Percentiles rank a stretch among this genome's conserved stretches.
These are phyloP conservation scores for Pachliopta kotzebuea DNA, from an alignment of 2,888 invertebrate species.

Conservation along the genomic window DNA sequence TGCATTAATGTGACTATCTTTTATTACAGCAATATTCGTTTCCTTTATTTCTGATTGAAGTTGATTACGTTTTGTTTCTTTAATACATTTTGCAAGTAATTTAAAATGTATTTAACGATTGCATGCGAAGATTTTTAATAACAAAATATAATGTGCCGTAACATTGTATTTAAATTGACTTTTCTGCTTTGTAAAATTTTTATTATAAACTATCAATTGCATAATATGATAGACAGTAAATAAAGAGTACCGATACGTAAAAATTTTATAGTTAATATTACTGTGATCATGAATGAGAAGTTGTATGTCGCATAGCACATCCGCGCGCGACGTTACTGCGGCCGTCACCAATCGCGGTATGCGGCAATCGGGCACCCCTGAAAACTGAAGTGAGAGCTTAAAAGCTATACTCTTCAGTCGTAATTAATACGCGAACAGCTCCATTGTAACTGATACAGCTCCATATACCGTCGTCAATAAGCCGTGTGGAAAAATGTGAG, in stretches of 20 bases:
- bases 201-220: no score
- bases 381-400: slow-evolving; percentile 47
- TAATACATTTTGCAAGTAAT: no score
- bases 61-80: no score
- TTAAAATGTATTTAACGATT: no score
- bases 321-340: slow-evolving; percentile 67
- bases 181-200: no score
- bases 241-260: not conserved
- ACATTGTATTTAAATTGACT: no score
- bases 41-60: no score
- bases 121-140: no score
- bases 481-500: slow-evolving; percentile 17
- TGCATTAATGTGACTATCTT: no score
- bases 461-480: not conserved
- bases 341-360: slow-evolving; percentile 64
- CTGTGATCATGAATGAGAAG: slow-evolving; percentile 24
- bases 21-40: no score
- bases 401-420: slow-evolving; percentile 35
- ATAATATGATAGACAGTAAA: no score
- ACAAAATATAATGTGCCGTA: no score
- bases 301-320: slow-evolving; percentile 44
- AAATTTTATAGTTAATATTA: slow-evolving; percentile 15
- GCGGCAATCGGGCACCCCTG: slow-evolving; percentile 58
- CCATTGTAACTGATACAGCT: slow-evolving; percentile 13
- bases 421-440: slow-evolving; percentile 24